Evolutionary conservation across 2,797 vertebrate genomes (phyloP).

Genomic region (Chloroceryle amazona): DNA sequence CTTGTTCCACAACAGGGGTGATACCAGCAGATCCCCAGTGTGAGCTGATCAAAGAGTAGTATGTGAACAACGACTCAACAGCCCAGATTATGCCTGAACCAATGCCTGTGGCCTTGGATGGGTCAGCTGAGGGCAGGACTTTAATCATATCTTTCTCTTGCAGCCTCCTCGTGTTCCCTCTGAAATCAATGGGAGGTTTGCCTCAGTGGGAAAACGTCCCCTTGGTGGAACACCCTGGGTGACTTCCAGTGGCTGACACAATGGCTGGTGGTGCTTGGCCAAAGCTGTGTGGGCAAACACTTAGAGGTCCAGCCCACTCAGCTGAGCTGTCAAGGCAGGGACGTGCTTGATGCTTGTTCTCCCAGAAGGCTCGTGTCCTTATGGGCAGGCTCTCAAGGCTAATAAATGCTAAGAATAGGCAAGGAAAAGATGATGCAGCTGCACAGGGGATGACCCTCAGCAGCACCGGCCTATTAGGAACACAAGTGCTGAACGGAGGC

Average conservation of each 20-base stretch:
- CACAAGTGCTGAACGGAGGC: accelerated
- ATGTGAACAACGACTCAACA: accelerated
- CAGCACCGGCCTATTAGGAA: accelerated
- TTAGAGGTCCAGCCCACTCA: not conserved
- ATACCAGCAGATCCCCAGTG: not conserved
- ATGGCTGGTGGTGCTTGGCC: not conserved
- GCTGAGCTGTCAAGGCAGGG: not conserved
- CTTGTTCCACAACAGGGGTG: not conserved
- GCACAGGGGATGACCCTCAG: accelerated
- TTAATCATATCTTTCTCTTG: not conserved
- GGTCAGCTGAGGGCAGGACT: constrained; percentile 28
- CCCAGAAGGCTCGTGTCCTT: accelerated
- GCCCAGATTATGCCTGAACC: not conserved
- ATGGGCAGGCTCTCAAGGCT: not conserved
- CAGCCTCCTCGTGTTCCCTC: not conserved
- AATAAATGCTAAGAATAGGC: not conserved
- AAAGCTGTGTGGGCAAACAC: not conserved
- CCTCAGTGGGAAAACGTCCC: not conserved
- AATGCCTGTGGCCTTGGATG: not conserved
- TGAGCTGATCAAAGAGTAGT: not conserved
- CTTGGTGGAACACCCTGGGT: not conserved
- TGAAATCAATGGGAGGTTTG: constrained; percentile 8
- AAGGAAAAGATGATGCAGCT: not conserved
- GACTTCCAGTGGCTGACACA: not conserved
- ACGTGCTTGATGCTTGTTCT: not conserved